Evolutionary conservation across 2,888 invertebrate genomes (phyloP).

Genomic region (Cryptosula pallasiana): DNA sequence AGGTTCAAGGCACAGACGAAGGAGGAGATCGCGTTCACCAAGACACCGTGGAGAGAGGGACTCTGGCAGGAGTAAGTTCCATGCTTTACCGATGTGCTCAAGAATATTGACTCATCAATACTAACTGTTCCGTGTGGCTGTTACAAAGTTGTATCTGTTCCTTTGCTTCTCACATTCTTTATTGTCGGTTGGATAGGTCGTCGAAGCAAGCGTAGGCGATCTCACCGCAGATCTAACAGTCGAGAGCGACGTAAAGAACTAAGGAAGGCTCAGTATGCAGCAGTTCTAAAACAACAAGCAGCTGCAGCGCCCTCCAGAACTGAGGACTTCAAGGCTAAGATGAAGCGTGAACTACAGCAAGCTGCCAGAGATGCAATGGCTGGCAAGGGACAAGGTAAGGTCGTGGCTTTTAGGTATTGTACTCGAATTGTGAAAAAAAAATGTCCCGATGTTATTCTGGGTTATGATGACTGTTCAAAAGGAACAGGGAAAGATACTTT

Average conservation of each 20-base stretch:
- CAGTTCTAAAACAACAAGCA: neutral
- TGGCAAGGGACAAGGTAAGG: constrained; percentile 15
- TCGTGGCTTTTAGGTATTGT: too few species aligned
- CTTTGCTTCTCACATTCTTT: too few species aligned
- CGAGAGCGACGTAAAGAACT: neutral
- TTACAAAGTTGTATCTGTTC: too few species aligned
- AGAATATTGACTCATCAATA: too few species aligned
- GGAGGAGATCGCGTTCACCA: neutral
- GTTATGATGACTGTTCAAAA: too few species aligned
- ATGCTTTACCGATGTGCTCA: too few species aligned
- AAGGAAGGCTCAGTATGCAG: constrained; percentile 10
- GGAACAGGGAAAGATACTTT: too few species aligned
- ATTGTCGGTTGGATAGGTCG: too few species aligned
- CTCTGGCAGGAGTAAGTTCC: neutral
- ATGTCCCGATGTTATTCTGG: too few species aligned
- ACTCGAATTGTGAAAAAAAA: too few species aligned
- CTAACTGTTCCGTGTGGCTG: too few species aligned
- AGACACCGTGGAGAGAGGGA: neutral
- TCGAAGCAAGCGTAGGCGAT: constrained; percentile 1
- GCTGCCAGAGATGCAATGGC: constrained; percentile 24
- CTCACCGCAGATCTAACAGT: neutral
- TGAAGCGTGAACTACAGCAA: constrained; percentile 23
- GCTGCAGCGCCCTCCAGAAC: neutral
- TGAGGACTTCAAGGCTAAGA: constrained; percentile 20
- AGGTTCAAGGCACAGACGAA: constrained; percentile 11